These are phyloP conservation scores for Pachyseris speciosa DNA, from an alignment of 64 coral and sea anemone species.

Conservation along the genomic window DNA sequence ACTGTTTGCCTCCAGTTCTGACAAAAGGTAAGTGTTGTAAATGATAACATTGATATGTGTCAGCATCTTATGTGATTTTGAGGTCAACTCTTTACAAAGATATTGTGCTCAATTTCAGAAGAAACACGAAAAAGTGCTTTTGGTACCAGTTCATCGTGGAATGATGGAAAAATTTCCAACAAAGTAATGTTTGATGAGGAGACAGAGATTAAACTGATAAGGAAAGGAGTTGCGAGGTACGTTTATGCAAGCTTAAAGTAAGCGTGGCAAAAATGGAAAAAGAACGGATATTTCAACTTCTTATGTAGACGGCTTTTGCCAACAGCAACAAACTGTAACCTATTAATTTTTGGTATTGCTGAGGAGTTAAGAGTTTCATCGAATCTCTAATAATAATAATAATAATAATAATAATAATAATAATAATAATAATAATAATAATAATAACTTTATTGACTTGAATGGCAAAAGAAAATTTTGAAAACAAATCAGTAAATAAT, in stretches of 20 bases:
- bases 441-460: too few species aligned
- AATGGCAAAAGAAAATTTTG: too few species aligned
- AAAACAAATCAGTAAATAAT: too few species aligned
- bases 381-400: too few species aligned
- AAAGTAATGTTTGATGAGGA: constrained; percentile 56
- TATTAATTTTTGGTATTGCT: too few species aligned
- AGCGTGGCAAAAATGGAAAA: too few species aligned
- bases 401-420: too few species aligned
- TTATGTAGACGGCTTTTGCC: too few species aligned
- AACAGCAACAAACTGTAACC: too few species aligned
- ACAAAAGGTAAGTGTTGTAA: constrained; percentile 70
- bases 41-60: background rate
- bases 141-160: constrained; percentile 79
- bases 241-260: background rate
- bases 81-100: background rate
- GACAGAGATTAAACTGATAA: constrained; percentile 72
- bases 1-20: constrained; percentile 90
- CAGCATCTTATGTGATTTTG: background rate
- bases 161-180: constrained; percentile 73
- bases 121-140: constrained; percentile 82
- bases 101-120: constrained; percentile 54
- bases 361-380: too few species aligned
- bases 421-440: too few species aligned
- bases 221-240: constrained; percentile 87
- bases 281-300: too few species aligned